Base-by-base conservation (phyloP, 2,113 vertebrate genomes). In the Amphiprion percula region DNA sequence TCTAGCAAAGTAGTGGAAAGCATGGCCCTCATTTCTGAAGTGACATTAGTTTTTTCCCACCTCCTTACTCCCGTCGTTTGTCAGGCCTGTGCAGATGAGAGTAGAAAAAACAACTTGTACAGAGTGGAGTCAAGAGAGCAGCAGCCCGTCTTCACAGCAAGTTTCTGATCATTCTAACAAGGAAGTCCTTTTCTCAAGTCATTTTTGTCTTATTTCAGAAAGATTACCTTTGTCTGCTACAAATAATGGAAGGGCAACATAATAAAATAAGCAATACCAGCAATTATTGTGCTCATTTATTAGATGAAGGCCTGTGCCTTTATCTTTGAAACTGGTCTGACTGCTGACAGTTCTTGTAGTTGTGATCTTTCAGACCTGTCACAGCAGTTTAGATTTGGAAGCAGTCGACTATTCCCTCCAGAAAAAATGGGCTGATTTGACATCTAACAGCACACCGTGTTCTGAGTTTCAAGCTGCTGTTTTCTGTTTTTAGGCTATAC, bases 1-100 rank as follows among this genome's bases (percentile, higher is more conserved):
- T 71, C 62, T 60, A 23, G 46, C 56, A 61, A 80, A 83, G 47
- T 12, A 56, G 30, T 59, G 19, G 66, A 90, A 91, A 89, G 69
- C 37, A 52, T 60, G 44, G 21, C 19, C 52, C 46, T 80, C 5
- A 19, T 63, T 65, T 80, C 50, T 63, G n/a, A 79, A 83, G 56
- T 12, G n/a, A 12, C 50, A 39, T 23, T 66, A 37, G 69, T 67
- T 53, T 68, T 75, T 83, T 10, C 23, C 49, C 28, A 46, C 44
- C 44, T 59, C 69, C 77, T 82, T 72, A 60, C 39, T 55, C 33
- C 63, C 16, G 2, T 66, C 15, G n/a, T 82, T 50, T 16, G 21
- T 77, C 64, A 64, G 69, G 17, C 11, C 47, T 49, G 28, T 52
- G 52, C 62, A 28, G 64, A 83, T 77, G 23, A 60, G 47, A 47